Evolutionary conservation across 2,888 invertebrate species (phyloP).

Genomic region (Lasius fuliginosus): DNA sequence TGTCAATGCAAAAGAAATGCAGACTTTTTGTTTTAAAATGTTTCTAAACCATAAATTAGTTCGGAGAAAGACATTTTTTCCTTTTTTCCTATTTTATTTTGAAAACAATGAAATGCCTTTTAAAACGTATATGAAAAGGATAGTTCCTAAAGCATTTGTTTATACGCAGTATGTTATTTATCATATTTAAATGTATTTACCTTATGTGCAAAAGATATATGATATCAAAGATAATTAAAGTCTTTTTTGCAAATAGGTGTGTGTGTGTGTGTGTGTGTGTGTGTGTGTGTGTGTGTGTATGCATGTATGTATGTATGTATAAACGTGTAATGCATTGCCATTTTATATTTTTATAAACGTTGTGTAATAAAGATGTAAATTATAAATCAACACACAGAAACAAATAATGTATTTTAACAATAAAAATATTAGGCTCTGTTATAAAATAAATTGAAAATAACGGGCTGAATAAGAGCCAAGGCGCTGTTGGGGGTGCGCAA

Average conservation of each 20-base stretch:
- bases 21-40: not conserved
- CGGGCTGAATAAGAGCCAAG: too few relatives aligned
- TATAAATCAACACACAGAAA: not conserved
- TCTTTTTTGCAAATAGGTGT: not conserved
- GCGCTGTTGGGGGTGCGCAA: too few relatives aligned
- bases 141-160: not conserved
- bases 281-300: not conserved
- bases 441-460: too few relatives aligned
- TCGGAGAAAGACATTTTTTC: not conserved
- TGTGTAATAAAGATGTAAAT: not conserved
- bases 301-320: too few relatives aligned
- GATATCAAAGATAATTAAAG: not conserved
- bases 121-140: not conserved
- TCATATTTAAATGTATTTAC: constrained; percentile 1
- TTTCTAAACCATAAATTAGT: not conserved
- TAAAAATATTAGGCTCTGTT: too few relatives aligned
- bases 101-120: not conserved
- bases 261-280: not conserved
- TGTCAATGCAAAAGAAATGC: not conserved
- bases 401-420: not conserved
- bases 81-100: not conserved
- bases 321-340: not conserved
- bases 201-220: not conserved
- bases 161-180: not conserved
- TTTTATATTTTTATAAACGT: not conserved